A percentile compares a stretch with the other conserved stretches of the same genome.
phyloP scores from a whole-genome alignment of 2,113 vertebrate species.

The Hippopotamus amphibius region DNA sequence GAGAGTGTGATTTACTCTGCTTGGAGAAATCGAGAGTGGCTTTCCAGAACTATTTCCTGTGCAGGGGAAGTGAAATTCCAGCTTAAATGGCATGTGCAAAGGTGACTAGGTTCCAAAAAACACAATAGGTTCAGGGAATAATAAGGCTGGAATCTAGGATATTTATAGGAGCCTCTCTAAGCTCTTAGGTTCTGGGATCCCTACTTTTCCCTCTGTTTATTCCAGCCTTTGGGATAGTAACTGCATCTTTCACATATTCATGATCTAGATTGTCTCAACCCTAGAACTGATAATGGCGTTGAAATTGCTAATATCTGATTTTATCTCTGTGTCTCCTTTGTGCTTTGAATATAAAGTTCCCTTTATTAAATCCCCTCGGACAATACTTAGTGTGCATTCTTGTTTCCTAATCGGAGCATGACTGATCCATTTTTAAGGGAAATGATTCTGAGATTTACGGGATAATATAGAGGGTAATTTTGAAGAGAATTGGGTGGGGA shows the following conservation, averaged over 20 bases:
- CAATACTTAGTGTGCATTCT: not conserved
- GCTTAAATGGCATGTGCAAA: not conserved
- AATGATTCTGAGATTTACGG: not conserved
- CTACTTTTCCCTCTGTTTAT: not conserved
- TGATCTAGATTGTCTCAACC: not conserved
- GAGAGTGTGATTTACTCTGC: not conserved
- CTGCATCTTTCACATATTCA: not conserved
- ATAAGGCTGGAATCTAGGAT: not conserved
- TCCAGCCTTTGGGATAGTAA: not conserved
- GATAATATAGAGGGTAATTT: not conserved
- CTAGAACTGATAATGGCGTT: not conserved
- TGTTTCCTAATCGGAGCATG: not conserved
- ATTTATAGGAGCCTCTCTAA: not conserved
- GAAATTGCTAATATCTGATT: not conserved
- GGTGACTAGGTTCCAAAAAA: not conserved
- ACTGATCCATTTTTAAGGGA: constrained; percentile 10
- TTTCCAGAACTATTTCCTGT: not conserved
- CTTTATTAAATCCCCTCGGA: not conserved
- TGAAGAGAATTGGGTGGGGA: not conserved
- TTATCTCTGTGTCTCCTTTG: not conserved
- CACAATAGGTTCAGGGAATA: not conserved
- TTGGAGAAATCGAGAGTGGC: not conserved
- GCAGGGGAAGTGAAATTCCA: not conserved
- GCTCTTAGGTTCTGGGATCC: not conserved
- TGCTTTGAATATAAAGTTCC: not conserved